These are phyloP conservation scores for Melieria picta DNA, from an alignment of 2,888 invertebrate genomes.

Conservation along the genomic window DNA sequence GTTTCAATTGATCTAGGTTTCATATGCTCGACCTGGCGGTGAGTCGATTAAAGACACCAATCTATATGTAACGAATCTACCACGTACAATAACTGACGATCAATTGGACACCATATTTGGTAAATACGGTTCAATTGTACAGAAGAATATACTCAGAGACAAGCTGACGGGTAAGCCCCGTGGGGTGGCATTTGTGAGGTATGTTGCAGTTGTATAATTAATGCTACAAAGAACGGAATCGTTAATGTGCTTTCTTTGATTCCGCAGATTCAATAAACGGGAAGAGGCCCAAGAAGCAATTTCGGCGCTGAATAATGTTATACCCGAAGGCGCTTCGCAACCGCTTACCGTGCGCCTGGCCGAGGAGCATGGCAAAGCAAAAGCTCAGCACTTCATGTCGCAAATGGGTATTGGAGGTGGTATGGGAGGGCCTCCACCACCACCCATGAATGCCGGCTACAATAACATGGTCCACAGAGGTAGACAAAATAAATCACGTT, in stretches of 20 bases:
- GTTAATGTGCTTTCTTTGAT: background rate
- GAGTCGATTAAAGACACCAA: slow-evolving; percentile 95
- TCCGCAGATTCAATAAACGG: slow-evolving; percentile 80
- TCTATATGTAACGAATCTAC: slow-evolving; percentile 91
- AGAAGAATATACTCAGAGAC: slow-evolving; percentile 89
- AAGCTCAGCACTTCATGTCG: slow-evolving; percentile 64
- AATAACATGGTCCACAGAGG: slow-evolving; percentile 67
- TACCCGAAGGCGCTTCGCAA: slow-evolving; percentile 85
- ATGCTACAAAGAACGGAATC: background rate
- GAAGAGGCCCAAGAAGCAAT: slow-evolving; percentile 93
- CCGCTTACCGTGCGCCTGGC: slow-evolving; percentile 78
- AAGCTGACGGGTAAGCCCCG: slow-evolving; percentile 87
- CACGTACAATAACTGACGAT: slow-evolving; percentile 84
- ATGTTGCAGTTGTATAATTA: slow-evolving; percentile 45
- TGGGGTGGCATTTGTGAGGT: slow-evolving; percentile 94
- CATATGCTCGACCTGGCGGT: slow-evolving; percentile 90
- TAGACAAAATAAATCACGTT: slow-evolving; percentile 67
- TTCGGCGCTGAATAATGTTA: slow-evolving; percentile 82
- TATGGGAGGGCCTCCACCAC: slow-evolving; percentile 52
- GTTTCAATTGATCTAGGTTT: slow-evolving; percentile 70
- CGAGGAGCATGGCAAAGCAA: slow-evolving; percentile 66
- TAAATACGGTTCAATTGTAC: slow-evolving; percentile 89
- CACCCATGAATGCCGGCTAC: slow-evolving; percentile 53
- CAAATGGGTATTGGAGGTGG: slow-evolving; percentile 54
- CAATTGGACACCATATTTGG: slow-evolving; percentile 87